A percentile compares a stretch with the other conserved stretches of the same genome.
phyloP scores from a whole-genome alignment of 2,888 invertebrate genomes.

The Dusona sp. region DNA sequence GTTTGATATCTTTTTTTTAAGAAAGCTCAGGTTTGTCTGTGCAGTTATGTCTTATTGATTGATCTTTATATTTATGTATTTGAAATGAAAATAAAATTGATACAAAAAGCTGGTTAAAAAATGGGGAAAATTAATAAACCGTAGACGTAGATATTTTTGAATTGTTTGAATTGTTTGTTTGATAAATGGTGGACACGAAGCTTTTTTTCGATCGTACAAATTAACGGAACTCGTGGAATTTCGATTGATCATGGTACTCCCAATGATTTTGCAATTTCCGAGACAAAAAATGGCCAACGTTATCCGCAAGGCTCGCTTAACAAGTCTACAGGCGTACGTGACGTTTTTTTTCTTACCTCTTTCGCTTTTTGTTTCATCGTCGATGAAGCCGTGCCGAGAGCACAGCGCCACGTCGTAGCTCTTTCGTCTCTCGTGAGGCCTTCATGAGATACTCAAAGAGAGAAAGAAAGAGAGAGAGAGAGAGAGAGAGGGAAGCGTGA shows the following conservation, averaged over 20 bases:
- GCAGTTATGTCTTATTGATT: too few species aligned
- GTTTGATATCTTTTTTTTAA: too few species aligned
- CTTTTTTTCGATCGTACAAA: conserved; percentile 10
- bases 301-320: conserved; percentile 50
- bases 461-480: conserved; percentile 42
- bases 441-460: conserved; percentile 33
- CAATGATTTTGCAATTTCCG: conserved; percentile 40
- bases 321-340: conserved; percentile 52
- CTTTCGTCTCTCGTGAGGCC: conserved; percentile 37
- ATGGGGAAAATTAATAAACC: neutral
- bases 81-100: neutral
- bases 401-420: conserved; percentile 40
- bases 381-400: conserved; percentile 61
- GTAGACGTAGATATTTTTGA: neutral
- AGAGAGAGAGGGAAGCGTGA: conserved; percentile 53
- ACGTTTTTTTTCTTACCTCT: neutral
- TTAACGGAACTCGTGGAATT: conserved; percentile 39
- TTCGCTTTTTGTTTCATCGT: conserved; percentile 32
- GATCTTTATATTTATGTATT: too few species aligned
- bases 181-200: conserved; percentile 31
- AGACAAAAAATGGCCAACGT: conserved; percentile 43
- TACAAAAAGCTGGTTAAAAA: neutral
- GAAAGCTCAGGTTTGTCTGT: too few species aligned
- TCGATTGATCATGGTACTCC: conserved; percentile 37
- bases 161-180: neutral